phyloP scores from a whole-genome alignment of 2,797 vertebrate species.

The Heteromormyrus szaboi region DNA sequence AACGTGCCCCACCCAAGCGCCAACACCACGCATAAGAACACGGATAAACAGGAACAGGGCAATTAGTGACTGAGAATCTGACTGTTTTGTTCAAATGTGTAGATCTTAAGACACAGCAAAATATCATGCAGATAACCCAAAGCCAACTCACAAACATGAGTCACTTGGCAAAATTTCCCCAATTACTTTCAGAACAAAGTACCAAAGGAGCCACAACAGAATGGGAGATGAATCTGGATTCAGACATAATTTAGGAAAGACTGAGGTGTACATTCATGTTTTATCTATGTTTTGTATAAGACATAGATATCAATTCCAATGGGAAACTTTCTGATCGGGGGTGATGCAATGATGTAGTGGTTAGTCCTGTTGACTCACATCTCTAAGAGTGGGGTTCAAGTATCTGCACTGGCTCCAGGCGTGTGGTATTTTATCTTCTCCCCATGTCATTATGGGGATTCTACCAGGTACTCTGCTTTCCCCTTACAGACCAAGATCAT shows the following conservation, averaged over 20 bases:
- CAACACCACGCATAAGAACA: neutral
- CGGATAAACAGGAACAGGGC: neutral
- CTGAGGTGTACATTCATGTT: too few relatives aligned
- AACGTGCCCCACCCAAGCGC: neutral
- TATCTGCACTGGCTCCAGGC: too few relatives aligned
- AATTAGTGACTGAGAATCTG: neutral
- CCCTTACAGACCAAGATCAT: neutral
- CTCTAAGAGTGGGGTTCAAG: too few relatives aligned
- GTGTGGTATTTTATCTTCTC: too few relatives aligned
- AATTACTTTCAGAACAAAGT: neutral
- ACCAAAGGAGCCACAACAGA: neutral
- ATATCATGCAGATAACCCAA: neutral
- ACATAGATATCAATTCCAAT: too few relatives aligned
- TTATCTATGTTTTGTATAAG: too few relatives aligned
- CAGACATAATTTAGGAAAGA: too few relatives aligned
- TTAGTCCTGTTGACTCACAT: too few relatives aligned
- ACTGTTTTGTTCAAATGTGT: neutral
- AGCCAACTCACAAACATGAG: neutral
- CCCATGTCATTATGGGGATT: neutral
- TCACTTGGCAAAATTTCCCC: neutral
- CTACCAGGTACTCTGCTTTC: neutral
- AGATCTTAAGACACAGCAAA: neutral
- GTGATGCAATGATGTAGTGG: too few relatives aligned
- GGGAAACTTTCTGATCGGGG: too few relatives aligned
- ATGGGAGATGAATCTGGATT: neutral